phyloP scores from a whole-genome alignment of 2,797 vertebrate genomes.

The Pipistrellus pygmaeus region DNA sequence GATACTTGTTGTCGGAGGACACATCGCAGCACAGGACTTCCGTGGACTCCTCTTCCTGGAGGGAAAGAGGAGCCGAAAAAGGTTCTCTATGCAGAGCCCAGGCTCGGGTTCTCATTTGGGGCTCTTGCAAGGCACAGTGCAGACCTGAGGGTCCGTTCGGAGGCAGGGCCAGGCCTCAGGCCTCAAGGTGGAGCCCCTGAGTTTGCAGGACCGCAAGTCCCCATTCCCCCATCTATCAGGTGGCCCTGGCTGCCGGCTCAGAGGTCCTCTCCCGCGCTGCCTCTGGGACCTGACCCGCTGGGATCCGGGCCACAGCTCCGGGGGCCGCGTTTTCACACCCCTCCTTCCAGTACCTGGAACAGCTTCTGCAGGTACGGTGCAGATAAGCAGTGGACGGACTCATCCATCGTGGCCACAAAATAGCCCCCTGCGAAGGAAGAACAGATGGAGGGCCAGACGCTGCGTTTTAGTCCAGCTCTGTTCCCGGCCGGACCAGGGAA shows the following conservation, averaged over 20 bases:
- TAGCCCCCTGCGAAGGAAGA: conserved; percentile 66
- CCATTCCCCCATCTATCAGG: background rate
- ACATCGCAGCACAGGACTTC: conserved; percentile 73
- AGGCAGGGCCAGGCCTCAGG: background rate
- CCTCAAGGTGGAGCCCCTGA: background rate
- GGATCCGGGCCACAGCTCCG: background rate
- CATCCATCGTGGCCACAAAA: conserved; percentile 62
- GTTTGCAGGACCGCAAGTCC: background rate
- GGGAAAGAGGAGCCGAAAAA: background rate
- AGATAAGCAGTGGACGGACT: background rate
- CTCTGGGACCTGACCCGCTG: background rate
- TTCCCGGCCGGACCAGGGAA: background rate
- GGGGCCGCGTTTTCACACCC: fast-evolving
- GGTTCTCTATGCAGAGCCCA: background rate
- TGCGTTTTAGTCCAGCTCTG: background rate
- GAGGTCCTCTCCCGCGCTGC: background rate
- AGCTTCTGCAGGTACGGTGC: conserved; percentile 64
- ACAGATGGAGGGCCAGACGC: background rate
- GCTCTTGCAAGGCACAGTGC: background rate
- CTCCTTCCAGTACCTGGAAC: conserved; percentile 73
- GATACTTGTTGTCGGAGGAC: conserved; percentile 70
- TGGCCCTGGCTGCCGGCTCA: background rate
- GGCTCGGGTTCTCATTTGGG: background rate
- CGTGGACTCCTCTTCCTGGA: conserved; percentile 64
- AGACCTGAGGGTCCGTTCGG: background rate